Conservation (phyloP, 1,140 invertebrate genomes). For the Drosophila subpulchrella region DNA sequence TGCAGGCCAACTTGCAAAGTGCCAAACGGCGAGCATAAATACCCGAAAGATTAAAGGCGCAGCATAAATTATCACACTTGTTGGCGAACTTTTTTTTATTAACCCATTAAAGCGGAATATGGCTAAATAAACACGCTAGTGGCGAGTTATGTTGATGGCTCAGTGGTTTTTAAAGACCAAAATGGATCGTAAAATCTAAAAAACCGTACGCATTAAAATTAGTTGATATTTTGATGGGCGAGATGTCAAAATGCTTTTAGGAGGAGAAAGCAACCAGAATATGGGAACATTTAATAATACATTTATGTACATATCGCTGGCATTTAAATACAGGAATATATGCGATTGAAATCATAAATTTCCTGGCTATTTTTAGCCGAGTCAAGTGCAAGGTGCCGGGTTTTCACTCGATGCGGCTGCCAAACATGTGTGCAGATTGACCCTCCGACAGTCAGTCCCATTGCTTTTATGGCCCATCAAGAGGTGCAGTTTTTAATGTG, state of each 20-base stretch:
- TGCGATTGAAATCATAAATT: constrained; percentile 63
- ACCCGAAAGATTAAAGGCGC: constrained; percentile 40
- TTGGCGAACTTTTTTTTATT: constrained; percentile 69
- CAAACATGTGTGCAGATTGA: constrained; percentile 50
- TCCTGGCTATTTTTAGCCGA: constrained; percentile 64
- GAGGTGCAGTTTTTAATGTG: constrained; percentile 15
- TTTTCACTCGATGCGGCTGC: constrained; percentile 56
- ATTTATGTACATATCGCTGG: constrained; percentile 9
- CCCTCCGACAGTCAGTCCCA: constrained; percentile 16
- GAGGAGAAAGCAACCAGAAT: neutral
- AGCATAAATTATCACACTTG: constrained; percentile 40
- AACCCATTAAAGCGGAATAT: constrained; percentile 53
- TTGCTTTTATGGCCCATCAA: constrained; percentile 32
- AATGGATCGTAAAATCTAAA: constrained; percentile 52
- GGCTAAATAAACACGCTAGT: constrained; percentile 27
- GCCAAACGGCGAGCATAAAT: constrained; percentile 55
- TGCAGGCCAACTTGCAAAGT: constrained; percentile 12
- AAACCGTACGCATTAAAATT: constrained; percentile 29
- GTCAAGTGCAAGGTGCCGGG: constrained; percentile 72
- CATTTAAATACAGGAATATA: constrained; percentile 6
- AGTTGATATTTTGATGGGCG: constrained; percentile 52
- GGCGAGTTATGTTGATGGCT: constrained; percentile 54
- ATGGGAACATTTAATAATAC: constrained; percentile 27
- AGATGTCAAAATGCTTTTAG: constrained; percentile 75
- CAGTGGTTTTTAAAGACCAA: constrained; percentile 49